Evolutionary conservation across 2,888 invertebrate genomes (phyloP), one percentile per base, ranked within the genome.

Genomic region (Mesoligia furuncula): DNA sequence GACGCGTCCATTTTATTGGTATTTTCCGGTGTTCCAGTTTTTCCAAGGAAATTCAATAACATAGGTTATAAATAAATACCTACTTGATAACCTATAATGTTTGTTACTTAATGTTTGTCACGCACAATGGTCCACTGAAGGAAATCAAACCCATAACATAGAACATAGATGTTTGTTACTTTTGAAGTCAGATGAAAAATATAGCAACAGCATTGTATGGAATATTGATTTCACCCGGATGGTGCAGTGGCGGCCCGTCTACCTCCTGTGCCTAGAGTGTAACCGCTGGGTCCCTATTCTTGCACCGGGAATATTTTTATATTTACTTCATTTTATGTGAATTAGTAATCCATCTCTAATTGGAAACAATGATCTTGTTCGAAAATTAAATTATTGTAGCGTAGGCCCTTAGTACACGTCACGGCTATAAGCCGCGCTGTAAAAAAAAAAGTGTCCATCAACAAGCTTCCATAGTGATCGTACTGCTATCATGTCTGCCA

Each of bases 141-240:
- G n/a, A n/a, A n/a, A n/a, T n/a, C n/a, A n/a, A n/a, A n/a, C n/a
- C n/a, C n/a, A n/a, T n/a, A n/a, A n/a, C n/a, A n/a, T n/a, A n/a
- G n/a, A n/a, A n/a, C n/a, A n/a, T n/a, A n/a, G n/a, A n/a, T n/a
- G n/a, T n/a, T n/a, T n/a, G 24, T 65, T 8, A 2, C 11, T 70
- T n/a, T 36, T 45, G 17, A 17, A 42, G 3, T 9, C 9, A n/a
- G 7, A 48, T n/a, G 17, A 36, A 15, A 65, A 65, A 61, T 57
- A 59, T 66, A 27, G n/a, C 13, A 20, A 36, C 48, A 51, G 31
- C 79, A 24, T 54, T 54, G 5, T 69, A 31, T 65, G 59, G 36
- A 68, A 74, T 69, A 69, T 69, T 74, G 59, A 73, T 80, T 61
- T 74, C 42, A n/a, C 31, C 15, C 17, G 17, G 69, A 69, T 69